Percentiles rank a stretch among this genome's conserved stretches.
These are phyloP conservation scores for Masticophis lateralis DNA, from an alignment of 2,797 vertebrate species.

Conservation along the genomic window DNA sequence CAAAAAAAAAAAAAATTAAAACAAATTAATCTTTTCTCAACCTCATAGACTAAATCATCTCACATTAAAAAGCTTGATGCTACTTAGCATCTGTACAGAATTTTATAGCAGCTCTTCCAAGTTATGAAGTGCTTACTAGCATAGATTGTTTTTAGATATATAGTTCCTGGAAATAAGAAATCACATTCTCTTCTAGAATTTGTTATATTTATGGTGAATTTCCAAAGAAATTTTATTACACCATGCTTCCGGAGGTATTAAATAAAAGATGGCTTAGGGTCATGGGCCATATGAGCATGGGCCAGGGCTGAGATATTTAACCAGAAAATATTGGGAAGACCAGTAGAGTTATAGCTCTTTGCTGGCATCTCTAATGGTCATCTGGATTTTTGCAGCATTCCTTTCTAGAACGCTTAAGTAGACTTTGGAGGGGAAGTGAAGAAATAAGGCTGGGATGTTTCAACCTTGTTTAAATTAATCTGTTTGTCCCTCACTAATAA, in stretches of 20 bases:
- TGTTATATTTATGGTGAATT: background rate
- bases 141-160: background rate
- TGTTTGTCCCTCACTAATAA: background rate
- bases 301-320: background rate
- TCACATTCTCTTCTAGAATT: background rate
- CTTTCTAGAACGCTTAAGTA: background rate
- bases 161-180: background rate
- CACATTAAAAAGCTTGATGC: background rate
- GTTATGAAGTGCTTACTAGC: background rate
- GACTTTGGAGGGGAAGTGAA: background rate
- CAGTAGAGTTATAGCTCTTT: background rate
- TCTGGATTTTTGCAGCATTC: background rate
- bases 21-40: rapidly evolving
- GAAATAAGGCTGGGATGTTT: background rate
- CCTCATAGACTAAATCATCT: conserved; percentile 13
- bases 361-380: background rate
- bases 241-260: background rate
- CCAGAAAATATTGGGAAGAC: background rate
- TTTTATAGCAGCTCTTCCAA: background rate
- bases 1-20: background rate
- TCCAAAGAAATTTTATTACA: background rate
- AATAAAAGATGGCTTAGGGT: background rate
- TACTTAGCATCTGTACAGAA: background rate
- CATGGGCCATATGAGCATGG: background rate
- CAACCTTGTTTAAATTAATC: conserved; percentile 1